Evolutionary conservation across 2,888 invertebrate species (phyloP), one percentile per base, ranked within the genome.

Genomic region (Atrina japonica): DNA sequence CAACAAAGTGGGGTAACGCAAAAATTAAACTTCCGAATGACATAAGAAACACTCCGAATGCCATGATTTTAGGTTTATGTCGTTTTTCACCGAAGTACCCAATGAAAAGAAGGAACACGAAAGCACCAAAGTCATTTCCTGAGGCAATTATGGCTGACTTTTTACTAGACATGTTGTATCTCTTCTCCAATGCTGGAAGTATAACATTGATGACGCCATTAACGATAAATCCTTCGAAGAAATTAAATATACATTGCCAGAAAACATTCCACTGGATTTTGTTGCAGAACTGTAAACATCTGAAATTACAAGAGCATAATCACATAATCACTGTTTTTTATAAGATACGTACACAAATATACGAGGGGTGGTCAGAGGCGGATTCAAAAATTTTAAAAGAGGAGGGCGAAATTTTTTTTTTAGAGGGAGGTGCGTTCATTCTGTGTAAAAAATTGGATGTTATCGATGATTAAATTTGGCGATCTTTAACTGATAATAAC

Each of bases 151-250:
- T 64, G 0, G 79, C 81, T 0, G 81, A 81, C n/a, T 73, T 70
- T 0, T 77, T 77, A 58, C 80, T 81, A 3, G 77, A 66, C 6
- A 83, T 67, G 1, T 68, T 61, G 66, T 77, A 83, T 27, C 83
- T 77, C 43, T 76, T 83, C 64, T 83, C 83, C 63, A 82, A 72
- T 3, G 83, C 78, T 14, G 77, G 72, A 30, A 83, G 70, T 27
- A 81, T 75, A 9, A 81, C 80, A 70, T 82, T 83, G 43, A 82
- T 78, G 18, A 81, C 76, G 21, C 83, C 83, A 61, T 82, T 83
- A n/a, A 82, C 82, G 45, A 83, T 56, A 53, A 82, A 82, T 11
- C 83, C 83, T 50, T 81, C 81, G 58, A 78, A 73, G 67, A 83
- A 81, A 41, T 58, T 70, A 67, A 83, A 83, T 25, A 81, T 64